Evolutionary conservation across 2,113 vertebrate species (phyloP).

Genomic region (Phaethon lepturus): DNA sequence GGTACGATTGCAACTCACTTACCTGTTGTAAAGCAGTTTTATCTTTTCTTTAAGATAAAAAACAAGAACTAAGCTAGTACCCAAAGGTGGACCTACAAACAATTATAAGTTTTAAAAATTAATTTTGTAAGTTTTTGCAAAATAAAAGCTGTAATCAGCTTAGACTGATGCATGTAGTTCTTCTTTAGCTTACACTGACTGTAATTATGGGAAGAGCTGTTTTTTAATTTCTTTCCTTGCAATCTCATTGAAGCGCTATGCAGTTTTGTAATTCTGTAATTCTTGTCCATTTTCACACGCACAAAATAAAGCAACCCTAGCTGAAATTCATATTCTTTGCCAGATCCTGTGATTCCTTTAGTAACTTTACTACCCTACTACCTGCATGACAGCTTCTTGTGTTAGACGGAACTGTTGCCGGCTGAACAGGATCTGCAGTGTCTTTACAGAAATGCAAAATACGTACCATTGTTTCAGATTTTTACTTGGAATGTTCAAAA

Average conservation of each 20-base stretch:
- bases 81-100: background rate
- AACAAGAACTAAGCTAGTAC: fast-evolving
- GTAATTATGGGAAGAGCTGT: background rate
- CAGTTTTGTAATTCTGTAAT: background rate
- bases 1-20: background rate
- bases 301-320: background rate
- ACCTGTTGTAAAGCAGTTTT: background rate
- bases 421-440: background rate
- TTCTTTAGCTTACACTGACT: background rate
- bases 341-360: background rate
- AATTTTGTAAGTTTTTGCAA: background rate
- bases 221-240: background rate
- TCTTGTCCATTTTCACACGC: background rate
- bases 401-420: background rate
- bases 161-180: fast-evolving
- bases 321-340: background rate
- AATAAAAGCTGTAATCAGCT: background rate
- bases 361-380: background rate
- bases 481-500: background rate
- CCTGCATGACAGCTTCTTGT: background rate
- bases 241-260: background rate
- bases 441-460: background rate
- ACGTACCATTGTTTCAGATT: background rate
- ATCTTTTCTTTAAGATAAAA: background rate
- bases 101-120: background rate